phyloP scores from a whole-genome alignment of 2,888 invertebrate genomes.

The Uropetala carovei region DNA sequence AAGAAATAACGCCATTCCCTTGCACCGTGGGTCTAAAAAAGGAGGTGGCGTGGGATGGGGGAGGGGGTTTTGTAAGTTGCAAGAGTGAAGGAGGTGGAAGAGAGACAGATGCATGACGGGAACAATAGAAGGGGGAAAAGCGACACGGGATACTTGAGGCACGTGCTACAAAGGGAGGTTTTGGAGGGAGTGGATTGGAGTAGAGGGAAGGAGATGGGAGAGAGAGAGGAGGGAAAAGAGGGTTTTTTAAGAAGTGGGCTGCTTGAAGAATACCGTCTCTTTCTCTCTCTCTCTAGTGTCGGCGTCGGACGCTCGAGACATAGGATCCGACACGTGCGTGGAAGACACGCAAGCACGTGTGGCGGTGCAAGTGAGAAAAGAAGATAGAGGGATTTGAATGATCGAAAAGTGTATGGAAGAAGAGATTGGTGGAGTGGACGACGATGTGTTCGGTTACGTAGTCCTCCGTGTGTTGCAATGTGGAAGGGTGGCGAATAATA shows the following conservation, averaged over 20 bases:
- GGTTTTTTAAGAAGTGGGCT: not conserved
- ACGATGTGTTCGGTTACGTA: slow-evolving; percentile 17
- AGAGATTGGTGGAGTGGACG: slow-evolving; percentile 1
- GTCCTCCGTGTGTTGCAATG: not conserved
- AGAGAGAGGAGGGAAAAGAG: not conserved
- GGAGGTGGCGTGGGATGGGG: not conserved
- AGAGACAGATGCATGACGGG: slow-evolving; percentile 54
- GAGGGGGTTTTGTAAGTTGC: not conserved
- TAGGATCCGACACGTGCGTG: slow-evolving; percentile 45
- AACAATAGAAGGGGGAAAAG: slow-evolving; percentile 51
- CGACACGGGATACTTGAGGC: slow-evolving; percentile 56
- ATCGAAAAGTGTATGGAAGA: slow-evolving; percentile 2
- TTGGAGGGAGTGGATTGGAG: not conserved
- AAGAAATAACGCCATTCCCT: slow-evolving; percentile 21
- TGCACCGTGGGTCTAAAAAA: slow-evolving; percentile 27
- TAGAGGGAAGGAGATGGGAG: not conserved
- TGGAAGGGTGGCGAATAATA: not conserved
- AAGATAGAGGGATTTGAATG: not conserved
- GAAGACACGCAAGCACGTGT: not conserved
- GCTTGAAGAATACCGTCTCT: slow-evolving; percentile 7
- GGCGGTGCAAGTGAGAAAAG: not conserved
- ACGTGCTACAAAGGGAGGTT: slow-evolving; percentile 49
- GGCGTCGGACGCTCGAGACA: not conserved
- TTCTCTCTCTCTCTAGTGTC: not conserved
- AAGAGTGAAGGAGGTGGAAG: slow-evolving; percentile 28